Evolutionary conservation across 2,888 invertebrate species (phyloP).

Genomic region (Cordylochernes scorpioides): DNA sequence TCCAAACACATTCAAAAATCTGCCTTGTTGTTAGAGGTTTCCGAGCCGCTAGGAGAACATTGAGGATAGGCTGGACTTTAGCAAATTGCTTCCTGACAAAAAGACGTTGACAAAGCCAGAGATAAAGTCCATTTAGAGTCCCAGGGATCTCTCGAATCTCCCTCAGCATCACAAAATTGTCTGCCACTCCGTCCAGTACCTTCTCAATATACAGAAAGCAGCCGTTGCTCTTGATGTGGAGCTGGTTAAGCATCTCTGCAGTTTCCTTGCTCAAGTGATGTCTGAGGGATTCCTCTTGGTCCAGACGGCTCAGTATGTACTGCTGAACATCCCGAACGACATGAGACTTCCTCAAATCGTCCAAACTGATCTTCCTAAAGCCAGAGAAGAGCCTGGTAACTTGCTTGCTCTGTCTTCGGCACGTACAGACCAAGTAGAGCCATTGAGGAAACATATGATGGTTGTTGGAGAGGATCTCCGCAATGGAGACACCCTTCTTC

Average conservation of each 20-base stretch:
- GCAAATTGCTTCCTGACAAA: constrained; percentile 41
- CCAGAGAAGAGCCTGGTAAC: constrained; percentile 40
- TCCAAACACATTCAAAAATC: constrained; percentile 50
- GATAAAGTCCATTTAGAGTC: constrained; percentile 71
- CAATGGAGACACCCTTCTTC: constrained; percentile 34
- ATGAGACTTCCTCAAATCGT: constrained; percentile 48
- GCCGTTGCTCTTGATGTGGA: constrained; percentile 85
- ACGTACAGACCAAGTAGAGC: constrained; percentile 66
- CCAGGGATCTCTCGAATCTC: constrained; percentile 82
- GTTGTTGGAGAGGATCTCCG: constrained; percentile 57
- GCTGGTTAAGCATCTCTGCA: constrained; percentile 74
- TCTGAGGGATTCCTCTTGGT: constrained; percentile 58
- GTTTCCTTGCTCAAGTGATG: constrained; percentile 71
- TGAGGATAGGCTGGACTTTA: constrained; percentile 9
- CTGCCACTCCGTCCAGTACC: constrained; percentile 68
- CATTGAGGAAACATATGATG: constrained; percentile 76
- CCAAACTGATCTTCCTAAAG: constrained; percentile 65
- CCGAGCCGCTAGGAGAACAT: constrained; percentile 39
- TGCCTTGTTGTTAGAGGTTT: constrained; percentile 54
- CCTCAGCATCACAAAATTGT: constrained; percentile 65
- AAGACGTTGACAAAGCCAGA: constrained; percentile 76
- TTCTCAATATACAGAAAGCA: constrained; percentile 20
- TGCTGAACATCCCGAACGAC: constrained; percentile 84
- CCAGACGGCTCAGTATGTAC: constrained; percentile 57
- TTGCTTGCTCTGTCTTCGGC: constrained; percentile 50